Evolutionary conservation across 2,888 invertebrate genomes (phyloP).

Genomic region (Lasioglossum zephyrum): DNA sequence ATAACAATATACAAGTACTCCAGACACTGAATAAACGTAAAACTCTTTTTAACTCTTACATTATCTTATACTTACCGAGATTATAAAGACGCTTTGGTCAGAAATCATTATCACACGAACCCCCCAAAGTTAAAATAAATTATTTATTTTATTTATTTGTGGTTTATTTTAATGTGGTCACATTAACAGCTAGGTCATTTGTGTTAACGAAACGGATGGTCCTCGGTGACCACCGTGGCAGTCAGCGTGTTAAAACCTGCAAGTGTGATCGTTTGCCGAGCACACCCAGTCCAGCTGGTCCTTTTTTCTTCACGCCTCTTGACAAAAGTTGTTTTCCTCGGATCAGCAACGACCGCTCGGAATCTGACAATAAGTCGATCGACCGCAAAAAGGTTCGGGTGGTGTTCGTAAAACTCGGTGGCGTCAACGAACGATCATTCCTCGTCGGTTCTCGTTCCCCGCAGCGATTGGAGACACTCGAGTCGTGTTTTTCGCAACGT

Average conservation of each 20-base stretch:
- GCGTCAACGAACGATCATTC: not conserved
- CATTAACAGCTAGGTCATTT: no score
- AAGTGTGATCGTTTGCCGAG: not conserved
- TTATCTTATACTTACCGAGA: no score
- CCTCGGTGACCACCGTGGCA: no score
- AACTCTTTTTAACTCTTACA: no score
- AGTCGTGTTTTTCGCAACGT: not conserved
- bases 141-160: no score
- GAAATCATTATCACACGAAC: no score
- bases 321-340: not conserved
- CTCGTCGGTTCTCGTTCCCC: not conserved
- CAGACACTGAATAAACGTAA: no score
- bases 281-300: not conserved
- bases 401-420: not conserved
- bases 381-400: not conserved
- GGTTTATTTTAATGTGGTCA: no score
- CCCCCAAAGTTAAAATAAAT: no score
- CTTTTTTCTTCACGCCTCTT: not conserved
- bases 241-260: not conserved
- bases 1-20: no score
- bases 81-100: no score
- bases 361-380: not conserved
- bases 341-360: not conserved
- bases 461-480: slow-evolving; percentile 6
- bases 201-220: no score